phyloP scores from a whole-genome alignment of 2,888 invertebrate species.

The Drosophila suboccidentalis region DNA sequence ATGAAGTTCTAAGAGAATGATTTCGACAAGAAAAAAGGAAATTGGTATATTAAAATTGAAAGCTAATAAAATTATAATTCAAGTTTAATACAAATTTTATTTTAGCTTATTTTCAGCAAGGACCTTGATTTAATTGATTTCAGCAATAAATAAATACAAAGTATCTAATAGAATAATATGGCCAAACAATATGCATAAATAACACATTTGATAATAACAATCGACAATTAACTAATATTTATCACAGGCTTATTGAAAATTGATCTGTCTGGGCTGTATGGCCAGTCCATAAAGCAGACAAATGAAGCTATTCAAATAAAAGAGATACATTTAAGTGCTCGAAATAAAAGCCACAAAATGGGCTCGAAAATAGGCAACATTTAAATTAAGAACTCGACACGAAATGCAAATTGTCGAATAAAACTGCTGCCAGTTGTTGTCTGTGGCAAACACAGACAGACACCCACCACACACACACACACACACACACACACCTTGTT shows the following conservation, averaged over 20 bases:
- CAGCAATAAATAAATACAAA: background rate
- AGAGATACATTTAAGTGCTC: conserved; percentile 43
- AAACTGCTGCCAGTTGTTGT: conserved; percentile 26
- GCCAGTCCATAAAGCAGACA: conserved; percentile 16
- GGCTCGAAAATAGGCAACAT: conserved; percentile 42
- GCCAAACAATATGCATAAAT: background rate
- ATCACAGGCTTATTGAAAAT: conserved; percentile 10
- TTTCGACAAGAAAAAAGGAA: too few species aligned
- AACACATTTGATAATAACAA: background rate
- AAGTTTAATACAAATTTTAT: background rate
- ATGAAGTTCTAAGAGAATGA: too few species aligned
- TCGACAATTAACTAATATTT: background rate
- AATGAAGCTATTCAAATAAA: conserved; percentile 21
- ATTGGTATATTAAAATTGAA: too few species aligned
- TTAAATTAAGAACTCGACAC: conserved; percentile 42
- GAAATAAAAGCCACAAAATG: conserved; percentile 41
- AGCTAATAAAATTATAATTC: too few species aligned
- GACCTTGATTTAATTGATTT: background rate
- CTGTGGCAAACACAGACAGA: conserved; percentile 10
- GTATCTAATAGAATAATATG: background rate
- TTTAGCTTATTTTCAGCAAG: background rate
- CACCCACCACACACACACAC: background rate
- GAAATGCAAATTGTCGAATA: conserved; percentile 31
- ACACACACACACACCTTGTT: conserved; percentile 20
- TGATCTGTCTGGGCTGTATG: background rate